Percentiles rank a stretch among this genome's conserved stretches.
Evolutionary conservation across 2,113 vertebrate genomes (phyloP).

Genomic region (Glaucidium brasilianum): DNA sequence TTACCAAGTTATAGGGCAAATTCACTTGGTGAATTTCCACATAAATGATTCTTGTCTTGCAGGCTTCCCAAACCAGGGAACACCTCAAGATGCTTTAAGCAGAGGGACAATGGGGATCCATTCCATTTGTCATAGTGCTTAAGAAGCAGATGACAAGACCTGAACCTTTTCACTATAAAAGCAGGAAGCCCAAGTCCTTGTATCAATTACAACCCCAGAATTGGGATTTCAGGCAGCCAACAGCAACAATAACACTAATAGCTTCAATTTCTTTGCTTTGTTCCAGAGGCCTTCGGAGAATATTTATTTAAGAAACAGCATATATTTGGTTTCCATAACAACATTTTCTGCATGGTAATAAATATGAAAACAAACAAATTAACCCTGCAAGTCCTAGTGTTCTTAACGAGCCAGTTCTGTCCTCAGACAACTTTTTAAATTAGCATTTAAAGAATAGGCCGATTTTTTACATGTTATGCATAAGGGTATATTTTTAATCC

Average conservation of each 20-base stretch:
- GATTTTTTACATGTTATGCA: not conserved
- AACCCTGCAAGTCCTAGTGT: not conserved
- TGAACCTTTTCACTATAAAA: not conserved
- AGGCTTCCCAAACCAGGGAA: not conserved
- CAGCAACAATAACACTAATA: not conserved
- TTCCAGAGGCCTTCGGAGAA: not conserved
- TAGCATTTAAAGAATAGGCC: not conserved
- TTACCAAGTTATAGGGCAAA: not conserved
- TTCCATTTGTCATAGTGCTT: not conserved
- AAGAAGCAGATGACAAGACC: not conserved
- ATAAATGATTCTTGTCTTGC: not conserved
- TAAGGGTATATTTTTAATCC: not conserved
- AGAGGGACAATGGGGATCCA: not conserved
- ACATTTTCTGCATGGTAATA: not conserved
- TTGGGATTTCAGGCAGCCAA: not conserved
- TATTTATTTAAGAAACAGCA: constrained; percentile 7
- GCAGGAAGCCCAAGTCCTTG: not conserved
- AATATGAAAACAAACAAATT: not conserved
- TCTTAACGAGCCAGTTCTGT: not conserved
- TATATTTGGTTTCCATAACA: not conserved
- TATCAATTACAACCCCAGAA: not conserved
- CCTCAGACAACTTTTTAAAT: not conserved
- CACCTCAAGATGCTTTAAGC: not conserved
- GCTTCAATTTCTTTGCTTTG: not conserved
- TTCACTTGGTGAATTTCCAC: not conserved